Percentiles rank a stretch among this genome's conserved stretches.
Conservation (phyloP, 2,113 vertebrate species). For the Onychostruthus taczanowskii region DNA sequence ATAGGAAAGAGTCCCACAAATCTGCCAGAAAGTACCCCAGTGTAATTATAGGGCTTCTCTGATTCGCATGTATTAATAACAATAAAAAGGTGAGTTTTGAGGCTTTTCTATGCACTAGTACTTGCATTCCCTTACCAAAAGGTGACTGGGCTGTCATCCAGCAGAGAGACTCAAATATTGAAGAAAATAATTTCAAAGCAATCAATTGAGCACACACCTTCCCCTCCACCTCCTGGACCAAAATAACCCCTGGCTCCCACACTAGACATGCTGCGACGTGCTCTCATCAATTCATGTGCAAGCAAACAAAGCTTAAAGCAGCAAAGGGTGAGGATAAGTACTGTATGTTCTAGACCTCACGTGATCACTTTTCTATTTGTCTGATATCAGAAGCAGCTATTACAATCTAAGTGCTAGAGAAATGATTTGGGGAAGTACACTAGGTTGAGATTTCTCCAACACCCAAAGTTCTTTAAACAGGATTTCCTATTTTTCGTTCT, state of each 20-base stretch:
- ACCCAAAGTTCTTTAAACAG: background rate
- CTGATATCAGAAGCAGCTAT: background rate
- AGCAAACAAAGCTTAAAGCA: background rate
- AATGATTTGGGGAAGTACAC: background rate
- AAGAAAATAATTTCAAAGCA: background rate
- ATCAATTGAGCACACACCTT: background rate
- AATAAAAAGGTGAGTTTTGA: background rate
- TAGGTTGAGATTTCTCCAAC: background rate
- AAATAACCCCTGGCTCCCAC: background rate
- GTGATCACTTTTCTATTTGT: background rate
- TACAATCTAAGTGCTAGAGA: background rate
- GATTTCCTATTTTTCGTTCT: slow-evolving; percentile 6
- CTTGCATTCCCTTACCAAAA: background rate
- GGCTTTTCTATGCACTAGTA: background rate
- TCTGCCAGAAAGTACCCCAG: background rate
- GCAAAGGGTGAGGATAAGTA: background rate
- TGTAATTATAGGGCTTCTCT: background rate
- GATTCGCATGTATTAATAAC: background rate
- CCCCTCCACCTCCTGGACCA: background rate
- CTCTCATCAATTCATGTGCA: background rate
- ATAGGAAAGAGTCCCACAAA: background rate
- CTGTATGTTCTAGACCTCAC: background rate
- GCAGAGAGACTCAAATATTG: background rate
- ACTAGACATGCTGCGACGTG: rapidly evolving
- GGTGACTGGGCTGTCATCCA: background rate